phyloP scores from a whole-genome alignment of 1,140 invertebrate genomes.

The Nephila pilipes region DNA sequence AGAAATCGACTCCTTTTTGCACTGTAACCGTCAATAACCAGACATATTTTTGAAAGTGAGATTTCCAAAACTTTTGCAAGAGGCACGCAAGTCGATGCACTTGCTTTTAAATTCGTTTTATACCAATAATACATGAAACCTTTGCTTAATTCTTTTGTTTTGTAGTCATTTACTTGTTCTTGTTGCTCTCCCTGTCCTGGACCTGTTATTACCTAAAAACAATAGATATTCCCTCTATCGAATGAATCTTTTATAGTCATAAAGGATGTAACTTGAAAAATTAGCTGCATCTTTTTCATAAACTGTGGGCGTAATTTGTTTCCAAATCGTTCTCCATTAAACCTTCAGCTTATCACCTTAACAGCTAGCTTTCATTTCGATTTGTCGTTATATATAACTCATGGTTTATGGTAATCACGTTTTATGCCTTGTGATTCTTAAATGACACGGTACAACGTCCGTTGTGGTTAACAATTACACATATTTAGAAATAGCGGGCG shows the following conservation, averaged over 20 bases:
- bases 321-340: conserved; percentile 48
- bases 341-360: conserved; percentile 28
- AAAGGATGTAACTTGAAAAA: conserved; percentile 18
- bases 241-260: conserved; percentile 11
- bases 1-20: too few relatives aligned
- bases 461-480: conserved; percentile 60
- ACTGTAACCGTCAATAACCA: too few relatives aligned
- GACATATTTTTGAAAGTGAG: too few relatives aligned
- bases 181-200: neutral
- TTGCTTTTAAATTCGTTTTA: neutral
- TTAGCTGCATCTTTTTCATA: neutral
- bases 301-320: conserved; percentile 30
- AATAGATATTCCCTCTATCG: neutral
- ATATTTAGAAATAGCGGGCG: conserved; percentile 69
- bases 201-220: neutral
- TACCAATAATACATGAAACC: neutral
- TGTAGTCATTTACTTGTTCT: neutral
- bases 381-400: conserved; percentile 49
- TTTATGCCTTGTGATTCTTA: conserved; percentile 41
- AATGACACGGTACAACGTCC: conserved; percentile 50
- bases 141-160: neutral
- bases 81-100: too few relatives aligned
- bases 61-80: too few relatives aligned
- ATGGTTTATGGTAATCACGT: conserved; percentile 55
- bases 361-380: conserved; percentile 39